A percentile compares a stretch with the other conserved stretches of the same genome.
Evolutionary conservation across 1,140 invertebrate genomes (phyloP).

Genomic region (Drosophila nigromelanica): DNA sequence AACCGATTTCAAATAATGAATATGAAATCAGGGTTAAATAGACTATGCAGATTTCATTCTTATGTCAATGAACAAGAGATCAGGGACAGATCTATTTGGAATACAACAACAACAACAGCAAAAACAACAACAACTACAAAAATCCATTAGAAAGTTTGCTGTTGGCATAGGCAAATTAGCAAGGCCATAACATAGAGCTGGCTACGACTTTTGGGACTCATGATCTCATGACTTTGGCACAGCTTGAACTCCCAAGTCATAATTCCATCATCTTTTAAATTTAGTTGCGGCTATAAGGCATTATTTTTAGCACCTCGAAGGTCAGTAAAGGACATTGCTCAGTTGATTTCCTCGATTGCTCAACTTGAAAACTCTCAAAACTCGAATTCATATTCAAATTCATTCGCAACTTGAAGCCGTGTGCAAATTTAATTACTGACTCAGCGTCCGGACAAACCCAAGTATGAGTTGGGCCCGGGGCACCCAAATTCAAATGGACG

Average conservation of each 20-base stretch:
- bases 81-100: conserved; percentile 23
- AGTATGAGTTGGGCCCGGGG: conserved; percentile 16
- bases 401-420: conserved; percentile 45
- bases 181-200: conserved; percentile 11
- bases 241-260: conserved; percentile 15
- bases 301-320: conserved; percentile 42
- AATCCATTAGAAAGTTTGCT: conserved; percentile 42
- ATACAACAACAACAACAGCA: not conserved
- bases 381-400: conserved; percentile 29
- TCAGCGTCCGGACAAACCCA: conserved; percentile 32
- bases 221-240: conserved; percentile 22
- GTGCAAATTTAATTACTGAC: conserved; percentile 72
- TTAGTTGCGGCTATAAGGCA: conserved; percentile 1
- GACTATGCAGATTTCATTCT: conserved; percentile 27
- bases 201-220: not conserved
- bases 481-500: conserved; percentile 12
- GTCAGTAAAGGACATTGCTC: conserved; percentile 43
- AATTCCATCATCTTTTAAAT: conserved; percentile 24
- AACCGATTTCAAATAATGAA: conserved; percentile 5
- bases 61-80: conserved; percentile 35
- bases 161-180: conserved; percentile 20
- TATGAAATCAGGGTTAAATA: conserved; percentile 6
- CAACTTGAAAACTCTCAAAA: conserved; percentile 30
- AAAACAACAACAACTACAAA: too few relatives aligned
- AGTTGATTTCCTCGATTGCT: conserved; percentile 41